phyloP scores from a whole-genome alignment of 2,888 invertebrate genomes.

The Eucera pruinosa region DNA sequence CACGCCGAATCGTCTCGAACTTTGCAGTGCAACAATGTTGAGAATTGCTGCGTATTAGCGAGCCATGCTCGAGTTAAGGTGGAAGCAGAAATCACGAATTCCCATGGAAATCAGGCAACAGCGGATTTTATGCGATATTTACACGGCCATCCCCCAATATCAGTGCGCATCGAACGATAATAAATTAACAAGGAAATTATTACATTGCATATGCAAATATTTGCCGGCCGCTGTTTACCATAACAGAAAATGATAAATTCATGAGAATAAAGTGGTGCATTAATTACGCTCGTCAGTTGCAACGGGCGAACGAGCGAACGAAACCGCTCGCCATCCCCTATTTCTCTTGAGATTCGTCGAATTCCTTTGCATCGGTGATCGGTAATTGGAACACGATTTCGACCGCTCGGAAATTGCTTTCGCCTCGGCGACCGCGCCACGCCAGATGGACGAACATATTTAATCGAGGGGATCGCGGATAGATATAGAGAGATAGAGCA shows the following conservation, averaged over 20 bases:
- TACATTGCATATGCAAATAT: constrained; percentile 31
- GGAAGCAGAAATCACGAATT: constrained; percentile 10
- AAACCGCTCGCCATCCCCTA: too few relatives aligned
- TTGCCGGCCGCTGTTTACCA: constrained; percentile 23
- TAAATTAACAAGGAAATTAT: constrained; percentile 52
- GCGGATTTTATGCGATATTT: constrained; percentile 16
- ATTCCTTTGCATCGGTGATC: constrained; percentile 27
- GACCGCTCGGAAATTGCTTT: constrained; percentile 47
- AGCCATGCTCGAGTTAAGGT: too few relatives aligned
- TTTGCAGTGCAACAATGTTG: too few relatives aligned
- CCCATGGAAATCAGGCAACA: background rate
- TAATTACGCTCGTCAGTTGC: constrained; percentile 36
- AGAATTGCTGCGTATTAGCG: too few relatives aligned
- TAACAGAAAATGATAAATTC: constrained; percentile 49
- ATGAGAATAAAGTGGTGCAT: constrained; percentile 34
- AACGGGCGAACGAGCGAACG: too few relatives aligned
- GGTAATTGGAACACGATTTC: constrained; percentile 36
- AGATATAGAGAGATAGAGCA: background rate
- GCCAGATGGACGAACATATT: constrained; percentile 50
- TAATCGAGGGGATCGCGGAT: constrained; percentile 22
- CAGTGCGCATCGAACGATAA: constrained; percentile 27
- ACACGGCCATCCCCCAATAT: background rate
- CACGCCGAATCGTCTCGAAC: too few relatives aligned
- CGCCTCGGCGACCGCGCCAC: constrained; percentile 25
- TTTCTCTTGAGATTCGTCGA: too few relatives aligned